phyloP scores from a whole-genome alignment of 1,140 invertebrate species.

The Euglossa dilemma region DNA sequence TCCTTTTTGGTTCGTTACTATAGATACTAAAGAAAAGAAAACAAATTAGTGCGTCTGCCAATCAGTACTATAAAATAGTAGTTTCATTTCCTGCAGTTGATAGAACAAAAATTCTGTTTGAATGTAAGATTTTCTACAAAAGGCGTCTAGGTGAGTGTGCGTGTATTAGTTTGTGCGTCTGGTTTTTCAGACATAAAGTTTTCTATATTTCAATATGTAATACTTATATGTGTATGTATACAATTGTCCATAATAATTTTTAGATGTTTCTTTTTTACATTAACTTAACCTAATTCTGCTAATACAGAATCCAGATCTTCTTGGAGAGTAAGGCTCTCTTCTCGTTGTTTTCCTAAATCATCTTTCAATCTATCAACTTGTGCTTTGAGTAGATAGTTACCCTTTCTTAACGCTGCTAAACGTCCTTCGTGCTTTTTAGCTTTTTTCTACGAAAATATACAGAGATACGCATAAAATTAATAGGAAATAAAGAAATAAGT shows the following conservation, averaged over 20 bases:
- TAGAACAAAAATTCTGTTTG: constrained; percentile 38
- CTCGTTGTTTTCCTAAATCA: constrained; percentile 90
- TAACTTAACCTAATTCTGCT: constrained; percentile 86
- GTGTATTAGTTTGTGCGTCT: constrained; percentile 42
- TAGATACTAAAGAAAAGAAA: constrained; percentile 37
- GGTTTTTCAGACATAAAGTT: constrained; percentile 51
- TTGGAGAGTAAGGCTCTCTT: constrained; percentile 88
- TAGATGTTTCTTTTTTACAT: constrained; percentile 39
- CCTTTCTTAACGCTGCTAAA: constrained; percentile 90
- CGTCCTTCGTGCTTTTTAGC: constrained; percentile 89
- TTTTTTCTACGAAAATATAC: constrained; percentile 79
- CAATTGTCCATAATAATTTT: constrained; percentile 55
- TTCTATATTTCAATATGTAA: constrained; percentile 61
- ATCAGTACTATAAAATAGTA: constrained; percentile 4
- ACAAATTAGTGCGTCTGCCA: constrained; percentile 32
- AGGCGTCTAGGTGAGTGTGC: constrained; percentile 38
- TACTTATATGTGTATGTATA: constrained; percentile 63
- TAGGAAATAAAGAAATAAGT: too few species aligned
- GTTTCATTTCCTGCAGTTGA: constrained; percentile 6
- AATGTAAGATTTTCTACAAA: constrained; percentile 34
- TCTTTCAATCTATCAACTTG: constrained; percentile 93
- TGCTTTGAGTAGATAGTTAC: constrained; percentile 92
- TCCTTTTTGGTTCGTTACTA: constrained; percentile 1
- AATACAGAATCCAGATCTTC: constrained; percentile 92
- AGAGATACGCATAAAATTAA: neutral